These are phyloP conservation scores for Dynastes grantii DNA, from an alignment of 2,888 invertebrate species.

Conservation along the genomic window DNA sequence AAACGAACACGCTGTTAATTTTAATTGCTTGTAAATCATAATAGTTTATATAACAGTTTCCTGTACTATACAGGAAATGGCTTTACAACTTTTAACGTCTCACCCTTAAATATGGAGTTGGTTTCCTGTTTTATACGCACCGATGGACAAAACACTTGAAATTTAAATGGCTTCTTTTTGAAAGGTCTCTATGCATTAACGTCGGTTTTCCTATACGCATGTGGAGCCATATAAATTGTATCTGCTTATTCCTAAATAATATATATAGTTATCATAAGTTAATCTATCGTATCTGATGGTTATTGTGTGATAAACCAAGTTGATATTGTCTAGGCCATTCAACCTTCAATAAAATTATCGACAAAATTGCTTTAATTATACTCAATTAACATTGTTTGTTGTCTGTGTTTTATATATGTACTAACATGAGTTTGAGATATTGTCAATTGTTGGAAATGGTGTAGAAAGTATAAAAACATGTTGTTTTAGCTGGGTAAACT, in stretches of 20 bases:
- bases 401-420: too few species aligned
- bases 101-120: slow-evolving; percentile 38
- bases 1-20: slow-evolving; percentile 25
- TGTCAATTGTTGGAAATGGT: too few species aligned
- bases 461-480: too few species aligned
- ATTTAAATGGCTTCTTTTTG: slow-evolving; percentile 21
- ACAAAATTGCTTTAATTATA: too few species aligned
- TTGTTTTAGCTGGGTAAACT: too few species aligned
- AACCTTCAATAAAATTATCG: too few species aligned
- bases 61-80: slow-evolving; percentile 36
- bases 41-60: slow-evolving; percentile 38
- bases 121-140: slow-evolving; percentile 41
- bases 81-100: slow-evolving; percentile 35
- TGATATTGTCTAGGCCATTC: background rate
- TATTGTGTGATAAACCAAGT: background rate
- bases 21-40: slow-evolving; percentile 39
- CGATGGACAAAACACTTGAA: slow-evolving; percentile 22
- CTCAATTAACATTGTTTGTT: too few species aligned
- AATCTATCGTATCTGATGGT: too few species aligned
- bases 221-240: background rate
- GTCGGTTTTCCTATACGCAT: slow-evolving; percentile 2
- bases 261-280: too few species aligned
- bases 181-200: background rate
- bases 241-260: too few species aligned
- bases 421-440: too few species aligned